Conservation (phyloP, 2,888 invertebrate genomes). For the Drosophila falleni region DNA sequence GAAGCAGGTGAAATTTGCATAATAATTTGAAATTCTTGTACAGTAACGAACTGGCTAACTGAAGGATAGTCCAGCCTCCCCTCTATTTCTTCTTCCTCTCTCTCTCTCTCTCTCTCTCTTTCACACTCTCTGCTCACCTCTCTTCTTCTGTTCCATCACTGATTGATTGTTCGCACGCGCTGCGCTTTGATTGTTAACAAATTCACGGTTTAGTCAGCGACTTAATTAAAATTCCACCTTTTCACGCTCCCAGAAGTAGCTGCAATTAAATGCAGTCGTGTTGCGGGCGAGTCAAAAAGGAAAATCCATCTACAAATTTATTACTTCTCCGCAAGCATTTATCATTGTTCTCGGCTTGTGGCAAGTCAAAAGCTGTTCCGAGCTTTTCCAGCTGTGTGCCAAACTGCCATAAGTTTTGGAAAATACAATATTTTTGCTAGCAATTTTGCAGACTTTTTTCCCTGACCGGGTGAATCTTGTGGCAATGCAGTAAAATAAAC, state of each 20-base stretch:
- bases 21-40: conserved; percentile 79
- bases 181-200: conserved; percentile 66
- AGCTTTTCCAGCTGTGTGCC: conserved; percentile 7
- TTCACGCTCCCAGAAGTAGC: neutral
- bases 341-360: neutral
- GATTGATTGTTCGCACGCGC: conserved; percentile 75
- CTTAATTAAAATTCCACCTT: conserved; percentile 64
- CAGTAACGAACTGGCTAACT: conserved; percentile 57
- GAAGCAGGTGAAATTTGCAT: conserved; percentile 68
- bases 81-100: too few species aligned
- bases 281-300: neutral
- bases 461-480: conserved; percentile 21
- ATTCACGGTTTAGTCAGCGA: conserved; percentile 58
- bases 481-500: conserved; percentile 41
- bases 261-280: conserved; percentile 8
- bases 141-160: conserved; percentile 2
- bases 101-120: neutral
- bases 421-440: conserved; percentile 35
- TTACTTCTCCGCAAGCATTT: conserved; percentile 19
- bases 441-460: conserved; percentile 22
- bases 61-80: neutral
- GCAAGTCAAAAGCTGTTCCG: conserved; percentile 1
- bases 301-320: conserved; percentile 24
- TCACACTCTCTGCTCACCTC: neutral
- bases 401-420: conserved; percentile 46